phyloP scores from a whole-genome alignment of 2,797 vertebrate genomes.

The Okamejei kenojei region DNA sequence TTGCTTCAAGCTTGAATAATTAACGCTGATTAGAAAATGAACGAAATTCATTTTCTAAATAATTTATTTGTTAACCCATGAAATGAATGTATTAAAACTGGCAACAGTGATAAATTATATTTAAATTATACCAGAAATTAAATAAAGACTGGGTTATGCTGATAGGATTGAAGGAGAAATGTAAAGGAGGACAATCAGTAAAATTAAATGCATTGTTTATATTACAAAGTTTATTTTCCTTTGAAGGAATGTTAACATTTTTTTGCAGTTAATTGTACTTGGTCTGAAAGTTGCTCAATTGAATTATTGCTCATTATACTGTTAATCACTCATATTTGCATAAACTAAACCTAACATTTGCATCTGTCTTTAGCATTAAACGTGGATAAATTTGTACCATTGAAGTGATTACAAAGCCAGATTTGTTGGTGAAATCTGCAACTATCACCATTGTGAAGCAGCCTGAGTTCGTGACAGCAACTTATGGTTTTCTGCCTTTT shows the following conservation, averaged over 20 bases:
- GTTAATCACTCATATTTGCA: not conserved
- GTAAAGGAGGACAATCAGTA: not conserved
- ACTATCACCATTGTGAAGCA: not conserved
- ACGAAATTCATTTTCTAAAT: no score
- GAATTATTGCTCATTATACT: not conserved
- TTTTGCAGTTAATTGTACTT: not conserved
- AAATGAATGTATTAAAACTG: no score
- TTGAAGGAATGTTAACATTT: not conserved
- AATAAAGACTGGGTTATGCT: not conserved
- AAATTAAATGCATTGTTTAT: not conserved
- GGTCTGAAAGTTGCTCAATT: not conserved
- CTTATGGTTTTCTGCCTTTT: not conserved
- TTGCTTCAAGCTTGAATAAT: no score
- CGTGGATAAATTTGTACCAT: not conserved
- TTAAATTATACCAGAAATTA: not conserved
- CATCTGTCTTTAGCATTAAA: not conserved
- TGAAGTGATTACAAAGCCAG: not conserved
- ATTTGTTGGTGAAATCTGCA: not conserved
- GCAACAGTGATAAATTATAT: not conserved
- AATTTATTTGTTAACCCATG: no score
- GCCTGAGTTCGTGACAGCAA: not conserved
- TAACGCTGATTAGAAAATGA: no score
- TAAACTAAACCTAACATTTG: not conserved
- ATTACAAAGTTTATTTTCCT: not conserved
- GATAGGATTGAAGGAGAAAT: not conserved